Evolutionary conservation across 2,113 vertebrate genomes (phyloP), one percentile per base, ranked within the genome.

Genomic region (Zingel zingel): DNA sequence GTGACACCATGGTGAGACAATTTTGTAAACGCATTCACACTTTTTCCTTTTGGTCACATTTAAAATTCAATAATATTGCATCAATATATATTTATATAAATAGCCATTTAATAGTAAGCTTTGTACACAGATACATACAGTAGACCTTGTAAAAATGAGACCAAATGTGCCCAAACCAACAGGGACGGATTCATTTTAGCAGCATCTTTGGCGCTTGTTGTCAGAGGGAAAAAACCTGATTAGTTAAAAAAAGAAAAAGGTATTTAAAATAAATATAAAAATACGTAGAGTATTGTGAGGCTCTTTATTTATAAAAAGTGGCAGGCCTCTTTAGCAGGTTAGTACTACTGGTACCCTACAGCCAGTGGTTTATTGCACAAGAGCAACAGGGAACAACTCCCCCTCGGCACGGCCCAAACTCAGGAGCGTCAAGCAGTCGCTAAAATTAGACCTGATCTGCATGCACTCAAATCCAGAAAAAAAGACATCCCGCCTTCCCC

Each of bases 341-440:
- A 85, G 78, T 23, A 36, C 68, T 6, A 75, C 48, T 15, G 43
- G 39, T 3, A 56, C 33, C 85, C 54, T 36, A 59, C 58, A 82
- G 84, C 53, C 84, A 67, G 79, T 16, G 25, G 63, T 45, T 89
- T 93, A 93, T 91, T 93, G 90, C 88, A 89, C 85, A 71, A 72
- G 33, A 87, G 85, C 79, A 77, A 65, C 82, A 21, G 82, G 84
- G 84, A 84, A 48, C 57, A 33, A 18, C 66, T 62, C 81, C 78
- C 82, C 47, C 59, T 90, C 88, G 91, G 85, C 87, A 89, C 81
- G 5, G 58, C 68, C 63, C 79, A 19, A 30, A 78, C 36, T 75
- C 13, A 27, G 9, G n/a, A 25, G 15, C 61, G 68, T 64, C 33
- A 18, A 57, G 50, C 33, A 5, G 56, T 59, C 23, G 19, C 47